phyloP scores from a whole-genome alignment of 2,797 vertebrate genomes.

The Squalus acanthias region DNA sequence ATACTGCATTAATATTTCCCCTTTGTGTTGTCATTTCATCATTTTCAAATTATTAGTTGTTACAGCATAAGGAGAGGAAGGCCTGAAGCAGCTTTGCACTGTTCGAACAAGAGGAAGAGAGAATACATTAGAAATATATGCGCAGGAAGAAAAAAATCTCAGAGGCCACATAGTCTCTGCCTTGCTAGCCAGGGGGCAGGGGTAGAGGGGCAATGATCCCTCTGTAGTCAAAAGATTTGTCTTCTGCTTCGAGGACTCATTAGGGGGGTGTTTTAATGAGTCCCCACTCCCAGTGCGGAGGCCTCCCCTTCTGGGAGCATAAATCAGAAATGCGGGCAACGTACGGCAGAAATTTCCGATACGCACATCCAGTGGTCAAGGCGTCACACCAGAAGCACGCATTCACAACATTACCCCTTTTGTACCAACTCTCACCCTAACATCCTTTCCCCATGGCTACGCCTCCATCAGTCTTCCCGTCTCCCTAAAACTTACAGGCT shows the following conservation, averaged over 20 bases:
- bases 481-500: not conserved
- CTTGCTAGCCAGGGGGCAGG: not conserved
- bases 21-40: slow-evolving; percentile 32
- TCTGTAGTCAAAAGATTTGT: not conserved
- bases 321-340: too few species aligned
- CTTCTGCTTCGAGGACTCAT: not conserved
- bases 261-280: not conserved
- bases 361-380: not conserved
- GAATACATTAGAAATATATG: not conserved
- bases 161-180: not conserved
- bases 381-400: too few species aligned
- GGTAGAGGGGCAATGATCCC: too few species aligned
- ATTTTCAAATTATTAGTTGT: slow-evolving; percentile 17
- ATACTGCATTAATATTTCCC: slow-evolving; percentile 31
- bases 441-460: not conserved
- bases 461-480: not conserved
- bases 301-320: not conserved
- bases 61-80: not conserved
- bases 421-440: not conserved
- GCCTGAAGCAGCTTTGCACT: slow-evolving; percentile 6
- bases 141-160: not conserved
- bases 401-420: not conserved
- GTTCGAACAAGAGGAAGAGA: not conserved
- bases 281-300: not conserved
- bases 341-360: not conserved